phyloP scores from a whole-genome alignment of 2,113 vertebrate species.

The Lophotis ruficrista region DNA sequence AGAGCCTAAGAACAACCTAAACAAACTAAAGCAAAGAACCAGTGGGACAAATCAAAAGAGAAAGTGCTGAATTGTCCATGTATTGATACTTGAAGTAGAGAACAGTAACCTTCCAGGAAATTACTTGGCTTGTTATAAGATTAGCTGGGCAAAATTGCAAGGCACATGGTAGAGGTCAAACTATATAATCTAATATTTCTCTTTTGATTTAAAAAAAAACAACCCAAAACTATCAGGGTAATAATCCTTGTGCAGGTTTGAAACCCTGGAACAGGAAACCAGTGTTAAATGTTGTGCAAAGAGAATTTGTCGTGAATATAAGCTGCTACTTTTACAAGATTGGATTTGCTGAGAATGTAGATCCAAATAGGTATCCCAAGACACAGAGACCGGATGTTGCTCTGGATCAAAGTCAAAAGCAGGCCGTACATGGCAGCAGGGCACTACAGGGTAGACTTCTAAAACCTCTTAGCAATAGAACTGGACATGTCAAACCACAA shows the following conservation, averaged over 20 bases:
- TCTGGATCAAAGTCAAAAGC: not conserved
- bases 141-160: not conserved
- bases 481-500: not conserved
- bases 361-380: not conserved
- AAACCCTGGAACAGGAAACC: not conserved
- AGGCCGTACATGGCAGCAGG: not conserved
- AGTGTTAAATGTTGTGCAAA: not conserved
- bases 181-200: not conserved
- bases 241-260: not conserved
- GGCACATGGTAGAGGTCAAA: not conserved
- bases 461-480: not conserved
- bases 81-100: not conserved
- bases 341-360: not conserved
- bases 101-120: not conserved
- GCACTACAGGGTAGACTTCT: not conserved
- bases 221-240: not conserved
- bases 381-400: not conserved
- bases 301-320: not conserved
- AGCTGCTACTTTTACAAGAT: accelerated
- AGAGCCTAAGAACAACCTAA: not conserved
- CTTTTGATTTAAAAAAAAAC: not conserved
- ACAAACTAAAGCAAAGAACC: not conserved
- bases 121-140: not conserved
- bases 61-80: not conserved
- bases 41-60: not conserved